These are phyloP conservation scores for Drosophila basisetae DNA, from an alignment of 2,888 invertebrate genomes.

Conservation along the genomic window DNA sequence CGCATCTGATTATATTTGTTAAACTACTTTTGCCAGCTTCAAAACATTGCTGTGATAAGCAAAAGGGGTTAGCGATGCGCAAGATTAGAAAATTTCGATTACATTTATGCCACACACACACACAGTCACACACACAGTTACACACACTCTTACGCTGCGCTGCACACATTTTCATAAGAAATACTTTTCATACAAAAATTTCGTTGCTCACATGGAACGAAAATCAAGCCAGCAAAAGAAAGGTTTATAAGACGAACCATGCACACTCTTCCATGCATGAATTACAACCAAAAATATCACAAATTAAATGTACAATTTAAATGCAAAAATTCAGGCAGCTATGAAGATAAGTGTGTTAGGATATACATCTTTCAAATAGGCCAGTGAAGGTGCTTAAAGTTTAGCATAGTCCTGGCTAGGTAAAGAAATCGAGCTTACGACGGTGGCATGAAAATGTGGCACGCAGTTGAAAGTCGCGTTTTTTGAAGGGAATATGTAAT, in stretches of 20 bases:
- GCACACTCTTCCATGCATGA: constrained; percentile 14
- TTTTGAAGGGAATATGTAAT: neutral
- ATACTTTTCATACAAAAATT: constrained; percentile 39
- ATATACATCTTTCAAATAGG: neutral
- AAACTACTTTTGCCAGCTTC: constrained; percentile 4
- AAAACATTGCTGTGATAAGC: constrained; percentile 17
- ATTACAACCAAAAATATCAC: too few relatives aligned
- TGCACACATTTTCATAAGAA: constrained; percentile 37
- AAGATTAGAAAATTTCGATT: constrained; percentile 55
- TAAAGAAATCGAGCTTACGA: constrained; percentile 19
- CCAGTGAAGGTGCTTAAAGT: neutral
- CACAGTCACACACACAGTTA: neutral
- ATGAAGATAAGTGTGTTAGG: neutral
- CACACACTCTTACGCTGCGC: constrained; percentile 13
- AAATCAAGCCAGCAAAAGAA: constrained; percentile 29
- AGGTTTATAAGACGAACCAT: constrained; percentile 1
- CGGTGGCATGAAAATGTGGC: constrained; percentile 16
- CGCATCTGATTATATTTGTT: constrained; percentile 22
- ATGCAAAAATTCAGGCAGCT: neutral
- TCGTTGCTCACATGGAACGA: constrained; percentile 20
- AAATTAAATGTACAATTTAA: neutral
- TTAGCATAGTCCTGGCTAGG: constrained; percentile 2
- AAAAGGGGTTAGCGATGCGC: constrained; percentile 38
- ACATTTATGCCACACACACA: constrained; percentile 41
- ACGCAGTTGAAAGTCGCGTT: neutral